Conservation (phyloP, 2,888 invertebrate genomes). For the Diarsia dahlii region DNA sequence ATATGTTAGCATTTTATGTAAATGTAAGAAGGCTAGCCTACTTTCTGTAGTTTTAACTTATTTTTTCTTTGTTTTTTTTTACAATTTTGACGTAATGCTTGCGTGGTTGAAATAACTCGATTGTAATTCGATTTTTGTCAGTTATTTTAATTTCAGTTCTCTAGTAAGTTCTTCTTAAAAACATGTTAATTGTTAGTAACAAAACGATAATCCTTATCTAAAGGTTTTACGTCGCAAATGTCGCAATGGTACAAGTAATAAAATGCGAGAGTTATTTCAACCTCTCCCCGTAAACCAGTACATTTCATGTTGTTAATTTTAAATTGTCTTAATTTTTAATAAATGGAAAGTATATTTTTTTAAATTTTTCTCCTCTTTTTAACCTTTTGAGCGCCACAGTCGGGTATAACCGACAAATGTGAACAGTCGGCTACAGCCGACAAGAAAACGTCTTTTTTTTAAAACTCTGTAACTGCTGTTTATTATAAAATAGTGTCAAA, state of each 20-base stretch:
- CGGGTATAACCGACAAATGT: too few relatives aligned
- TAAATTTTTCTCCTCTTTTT: conserved; percentile 61
- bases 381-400: not conserved
- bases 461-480: too few relatives aligned
- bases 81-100: conserved; percentile 60
- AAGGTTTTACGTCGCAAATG: not conserved
- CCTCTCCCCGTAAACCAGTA: conserved; percentile 51
- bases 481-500: too few relatives aligned
- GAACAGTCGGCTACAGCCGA: too few relatives aligned
- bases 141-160: not conserved
- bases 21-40: conserved; percentile 73
- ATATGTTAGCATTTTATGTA: conserved; percentile 76
- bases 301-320: conserved; percentile 62
- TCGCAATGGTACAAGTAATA: not conserved
- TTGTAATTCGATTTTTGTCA: not conserved
- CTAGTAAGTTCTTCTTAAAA: not conserved
- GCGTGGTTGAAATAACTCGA: conserved; percentile 60
- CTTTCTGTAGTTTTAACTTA: conserved; percentile 67
- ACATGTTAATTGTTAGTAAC: not conserved
- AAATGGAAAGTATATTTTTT: conserved; percentile 60
- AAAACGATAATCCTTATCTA: not conserved
- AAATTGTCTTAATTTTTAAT: conserved; percentile 62
- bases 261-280: conserved; percentile 26
- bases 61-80: conserved; percentile 63
- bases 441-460: too few relatives aligned